Percentiles rank a stretch among this genome's conserved stretches.
Conservation (phyloP, 1,140 invertebrate species). For the Drosophila ananassae region DNA sequence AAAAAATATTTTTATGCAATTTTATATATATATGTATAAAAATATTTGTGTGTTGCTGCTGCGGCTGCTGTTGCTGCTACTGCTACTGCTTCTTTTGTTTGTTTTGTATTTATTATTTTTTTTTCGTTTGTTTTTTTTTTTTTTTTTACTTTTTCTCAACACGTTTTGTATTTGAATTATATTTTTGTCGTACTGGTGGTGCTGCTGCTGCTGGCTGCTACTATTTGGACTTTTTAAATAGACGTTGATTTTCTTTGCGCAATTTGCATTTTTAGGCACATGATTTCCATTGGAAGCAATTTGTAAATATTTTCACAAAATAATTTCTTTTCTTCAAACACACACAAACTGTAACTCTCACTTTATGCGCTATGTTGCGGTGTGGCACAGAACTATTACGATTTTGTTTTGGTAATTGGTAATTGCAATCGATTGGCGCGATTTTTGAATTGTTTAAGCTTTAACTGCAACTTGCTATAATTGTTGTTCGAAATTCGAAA, state of each 20-base stretch:
- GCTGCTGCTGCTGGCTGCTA: constrained; percentile 40
- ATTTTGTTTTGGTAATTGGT: constrained; percentile 5
- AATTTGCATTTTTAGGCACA: constrained; percentile 82
- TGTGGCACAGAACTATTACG: constrained; percentile 2
- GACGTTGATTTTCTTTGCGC: constrained; percentile 79
- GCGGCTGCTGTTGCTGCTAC: constrained; percentile 19
- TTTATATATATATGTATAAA: constrained; percentile 61
- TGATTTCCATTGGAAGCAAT: constrained; percentile 79
- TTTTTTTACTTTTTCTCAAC: constrained; percentile 63
- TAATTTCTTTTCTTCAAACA: constrained; percentile 7
- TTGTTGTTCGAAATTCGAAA: constrained; percentile 32
- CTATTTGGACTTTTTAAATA: constrained; percentile 74
- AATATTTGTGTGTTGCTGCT: constrained; percentile 46
- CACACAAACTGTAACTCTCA: constrained; percentile 13
- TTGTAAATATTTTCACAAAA: constrained; percentile 66
- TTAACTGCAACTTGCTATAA: neutral
- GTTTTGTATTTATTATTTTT: constrained; percentile 37
- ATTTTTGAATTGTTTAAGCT: constrained; percentile 16
- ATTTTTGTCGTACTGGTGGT: constrained; percentile 48
- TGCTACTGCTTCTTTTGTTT: constrained; percentile 38
- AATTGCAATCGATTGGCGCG: constrained; percentile 12
- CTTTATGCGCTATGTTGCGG: neutral
- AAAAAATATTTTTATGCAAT: constrained; percentile 82
- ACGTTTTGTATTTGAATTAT: constrained; percentile 80
- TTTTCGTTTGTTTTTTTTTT: constrained; percentile 26